Conservation (phyloP, 2,113 vertebrate species). For the Neodon shergylaensis region DNA sequence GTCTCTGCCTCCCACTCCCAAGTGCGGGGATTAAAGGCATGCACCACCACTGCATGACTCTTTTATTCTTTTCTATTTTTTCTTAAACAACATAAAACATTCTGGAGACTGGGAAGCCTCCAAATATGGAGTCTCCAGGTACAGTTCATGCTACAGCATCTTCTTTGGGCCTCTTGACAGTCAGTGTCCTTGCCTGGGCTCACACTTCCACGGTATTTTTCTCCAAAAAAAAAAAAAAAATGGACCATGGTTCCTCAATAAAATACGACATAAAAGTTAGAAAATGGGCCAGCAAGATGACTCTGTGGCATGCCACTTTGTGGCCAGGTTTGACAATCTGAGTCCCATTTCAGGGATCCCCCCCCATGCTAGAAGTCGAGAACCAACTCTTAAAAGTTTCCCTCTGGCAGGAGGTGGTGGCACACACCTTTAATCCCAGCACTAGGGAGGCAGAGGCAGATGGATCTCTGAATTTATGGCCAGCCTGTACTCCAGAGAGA, state of each 20-base stretch:
- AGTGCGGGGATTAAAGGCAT: background rate
- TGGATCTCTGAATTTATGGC: background rate
- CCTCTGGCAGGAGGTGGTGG: background rate
- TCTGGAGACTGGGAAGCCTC: background rate
- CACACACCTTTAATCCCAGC: background rate
- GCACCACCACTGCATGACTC: background rate
- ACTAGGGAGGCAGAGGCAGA: background rate
- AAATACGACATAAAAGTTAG: background rate
- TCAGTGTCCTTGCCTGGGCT: background rate
- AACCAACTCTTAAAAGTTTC: background rate
- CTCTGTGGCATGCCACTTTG: background rate
- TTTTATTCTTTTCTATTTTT: background rate
- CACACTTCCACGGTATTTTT: background rate
- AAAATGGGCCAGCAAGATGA: background rate
- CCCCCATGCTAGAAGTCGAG: background rate
- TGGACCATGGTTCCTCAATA: background rate
- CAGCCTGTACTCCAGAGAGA: background rate
- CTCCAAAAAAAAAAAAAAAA: slow-evolving; percentile 19
- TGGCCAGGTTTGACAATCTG: background rate
- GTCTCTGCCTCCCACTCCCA: background rate
- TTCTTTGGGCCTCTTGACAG: background rate
- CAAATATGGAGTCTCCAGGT: background rate
- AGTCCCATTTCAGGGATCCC: background rate
- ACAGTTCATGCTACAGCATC: background rate
- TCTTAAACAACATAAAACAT: background rate